These are phyloP conservation scores for Dryococelus australis DNA, from an alignment of 2,888 invertebrate species.

Conservation along the genomic window DNA sequence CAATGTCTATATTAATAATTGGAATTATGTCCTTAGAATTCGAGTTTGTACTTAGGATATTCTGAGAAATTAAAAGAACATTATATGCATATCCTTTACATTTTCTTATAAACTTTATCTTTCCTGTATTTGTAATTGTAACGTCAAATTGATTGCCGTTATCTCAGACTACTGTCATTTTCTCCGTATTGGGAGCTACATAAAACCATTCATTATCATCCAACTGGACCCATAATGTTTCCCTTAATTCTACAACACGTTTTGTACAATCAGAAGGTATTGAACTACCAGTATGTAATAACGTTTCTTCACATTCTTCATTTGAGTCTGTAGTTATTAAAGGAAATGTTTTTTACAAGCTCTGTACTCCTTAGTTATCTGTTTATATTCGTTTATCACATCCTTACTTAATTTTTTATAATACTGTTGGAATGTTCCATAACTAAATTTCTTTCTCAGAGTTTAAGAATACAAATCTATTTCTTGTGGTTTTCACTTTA, in stretches of 20 bases:
- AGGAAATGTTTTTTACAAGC: too few species aligned
- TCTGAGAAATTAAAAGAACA: background rate
- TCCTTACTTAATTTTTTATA: background rate
- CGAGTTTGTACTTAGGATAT: background rate
- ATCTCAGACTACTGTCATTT: background rate
- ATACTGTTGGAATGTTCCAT: background rate
- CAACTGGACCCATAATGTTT: background rate
- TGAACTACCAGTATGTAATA: background rate
- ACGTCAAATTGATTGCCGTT: background rate
- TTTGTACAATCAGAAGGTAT: background rate
- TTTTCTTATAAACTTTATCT: background rate
- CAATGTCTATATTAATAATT: background rate
- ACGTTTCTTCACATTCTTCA: background rate
- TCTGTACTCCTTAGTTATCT: background rate
- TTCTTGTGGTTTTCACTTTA: background rate
- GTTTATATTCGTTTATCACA: background rate
- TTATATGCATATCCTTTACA: background rate
- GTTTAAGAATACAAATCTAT: background rate
- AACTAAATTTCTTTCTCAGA: background rate
- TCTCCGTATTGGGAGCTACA: background rate
- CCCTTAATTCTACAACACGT: background rate
- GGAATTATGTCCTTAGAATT: background rate
- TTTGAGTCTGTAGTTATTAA: too few species aligned
- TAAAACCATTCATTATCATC: background rate
- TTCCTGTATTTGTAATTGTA: background rate